These are phyloP conservation scores for Schizopygopsis pylzovi DNA, from an alignment of 2,797 vertebrate genomes.

Conservation along the genomic window DNA sequence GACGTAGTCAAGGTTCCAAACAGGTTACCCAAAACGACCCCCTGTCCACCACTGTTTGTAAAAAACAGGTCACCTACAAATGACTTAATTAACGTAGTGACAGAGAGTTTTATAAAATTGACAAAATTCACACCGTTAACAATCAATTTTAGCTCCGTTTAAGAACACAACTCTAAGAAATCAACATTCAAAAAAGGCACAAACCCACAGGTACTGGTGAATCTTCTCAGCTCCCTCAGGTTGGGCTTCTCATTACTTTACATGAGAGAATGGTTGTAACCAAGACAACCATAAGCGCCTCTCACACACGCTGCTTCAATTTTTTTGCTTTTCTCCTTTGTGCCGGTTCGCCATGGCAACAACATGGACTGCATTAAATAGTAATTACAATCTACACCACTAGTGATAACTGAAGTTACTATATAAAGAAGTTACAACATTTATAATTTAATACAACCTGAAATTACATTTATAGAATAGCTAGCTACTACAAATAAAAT, in stretches of 20 bases:
- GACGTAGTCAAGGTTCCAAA: background rate
- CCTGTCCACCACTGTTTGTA: background rate
- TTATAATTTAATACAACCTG: background rate
- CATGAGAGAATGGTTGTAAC: slow-evolving; percentile 73
- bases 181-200: slow-evolving; percentile 66
- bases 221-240: slow-evolving; percentile 70
- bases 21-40: background rate
- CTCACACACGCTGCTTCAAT: slow-evolving; percentile 50
- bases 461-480: background rate
- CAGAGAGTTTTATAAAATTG: background rate
- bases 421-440: background rate
- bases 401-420: background rate
- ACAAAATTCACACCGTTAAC: background rate
- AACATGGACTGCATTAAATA: slow-evolving; percentile 79
- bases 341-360: slow-evolving; percentile 78
- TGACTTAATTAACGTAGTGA: background rate
- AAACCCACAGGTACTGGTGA: slow-evolving; percentile 68
- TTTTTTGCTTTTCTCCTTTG: slow-evolving; percentile 29
- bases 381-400: slow-evolving; percentile 62
- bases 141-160: background rate
- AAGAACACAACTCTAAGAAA: slow-evolving; percentile 1
- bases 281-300: slow-evolving; percentile 80
- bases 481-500: background rate
- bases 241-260: slow-evolving; percentile 80
- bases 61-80: background rate